Evolutionary conservation across 2,888 invertebrate genomes (phyloP).

Genomic region (Cryptophagus acutangulus): DNA sequence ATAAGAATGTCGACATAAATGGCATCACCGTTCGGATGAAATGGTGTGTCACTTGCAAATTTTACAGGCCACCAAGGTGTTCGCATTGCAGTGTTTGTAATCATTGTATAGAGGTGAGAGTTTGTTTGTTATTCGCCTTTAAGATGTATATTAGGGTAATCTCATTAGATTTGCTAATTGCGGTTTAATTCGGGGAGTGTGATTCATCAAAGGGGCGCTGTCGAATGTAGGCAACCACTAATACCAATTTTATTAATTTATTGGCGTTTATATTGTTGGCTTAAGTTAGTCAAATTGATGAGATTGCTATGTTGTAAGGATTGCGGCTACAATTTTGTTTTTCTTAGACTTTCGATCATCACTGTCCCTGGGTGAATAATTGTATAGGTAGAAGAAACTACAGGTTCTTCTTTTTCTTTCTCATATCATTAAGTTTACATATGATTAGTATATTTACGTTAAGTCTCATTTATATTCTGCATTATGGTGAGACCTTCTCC

Average conservation of each 20-base stretch:
- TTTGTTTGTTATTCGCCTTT: neutral
- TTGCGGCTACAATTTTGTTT: slow-evolving; percentile 24
- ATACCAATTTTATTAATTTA: slow-evolving; percentile 1
- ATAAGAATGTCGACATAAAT: slow-evolving; percentile 96
- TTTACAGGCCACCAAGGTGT: slow-evolving; percentile 97
- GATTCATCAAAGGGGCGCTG: no score
- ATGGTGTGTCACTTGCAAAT: slow-evolving; percentile 99
- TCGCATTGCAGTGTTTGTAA: slow-evolving; percentile 99
- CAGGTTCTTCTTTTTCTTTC: slow-evolving; percentile 98
- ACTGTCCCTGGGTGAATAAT: slow-evolving; percentile 98
- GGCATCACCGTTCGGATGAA: slow-evolving; percentile 99
- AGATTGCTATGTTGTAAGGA: no score
- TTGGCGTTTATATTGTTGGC: no score
- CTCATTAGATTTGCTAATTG: neutral
- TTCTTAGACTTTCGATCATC: slow-evolving; percentile 97
- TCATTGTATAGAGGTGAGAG: slow-evolving; percentile 89
- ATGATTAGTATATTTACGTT: slow-evolving; percentile 96
- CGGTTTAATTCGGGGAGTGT: slow-evolving; percentile 1
- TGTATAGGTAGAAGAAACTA: slow-evolving; percentile 97
- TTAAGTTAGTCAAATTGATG: no score
- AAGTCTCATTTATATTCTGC: slow-evolving; percentile 86
- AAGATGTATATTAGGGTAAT: neutral
- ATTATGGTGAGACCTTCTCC: slow-evolving; percentile 74
- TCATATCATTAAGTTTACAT: slow-evolving; percentile 92
- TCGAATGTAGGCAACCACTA: no score